Evolutionary conservation across 2,888 invertebrate species (phyloP).

Genomic region (Deladenus siricidicola): DNA sequence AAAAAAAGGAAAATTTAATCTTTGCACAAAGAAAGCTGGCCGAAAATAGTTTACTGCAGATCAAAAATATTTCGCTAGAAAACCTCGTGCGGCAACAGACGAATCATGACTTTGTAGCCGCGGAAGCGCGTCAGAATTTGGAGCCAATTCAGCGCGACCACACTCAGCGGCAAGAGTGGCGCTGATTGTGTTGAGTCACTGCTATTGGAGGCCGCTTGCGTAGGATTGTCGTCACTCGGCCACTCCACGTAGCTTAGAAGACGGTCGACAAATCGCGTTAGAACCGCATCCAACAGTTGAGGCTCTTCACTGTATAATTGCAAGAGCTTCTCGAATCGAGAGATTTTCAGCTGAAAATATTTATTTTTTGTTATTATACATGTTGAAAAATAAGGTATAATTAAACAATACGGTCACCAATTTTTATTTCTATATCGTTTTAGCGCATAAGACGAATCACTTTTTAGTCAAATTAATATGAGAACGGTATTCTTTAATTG

Average conservation of each 20-base stretch:
- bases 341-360: conserved; percentile 17
- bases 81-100: conserved; percentile 37
- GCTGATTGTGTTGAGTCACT: neutral
- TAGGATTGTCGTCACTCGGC: neutral
- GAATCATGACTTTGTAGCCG: conserved; percentile 33
- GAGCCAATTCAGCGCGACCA: conserved; percentile 13
- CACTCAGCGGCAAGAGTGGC: conserved; percentile 9
- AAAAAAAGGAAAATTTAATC: too few species aligned
- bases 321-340: conserved; percentile 25
- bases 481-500: too few species aligned
- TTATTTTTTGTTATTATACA: too few species aligned
- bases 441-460: too few species aligned
- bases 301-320: conserved; percentile 33
- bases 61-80: neutral
- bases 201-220: neutral
- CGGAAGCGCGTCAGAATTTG: conserved; percentile 20
- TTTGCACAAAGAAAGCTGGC: neutral
- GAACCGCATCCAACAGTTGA: conserved; percentile 38
- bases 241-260: conserved; percentile 28
- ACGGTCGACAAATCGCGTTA: conserved; percentile 31
- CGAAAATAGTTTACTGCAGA: neutral
- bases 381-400: too few species aligned
- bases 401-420: too few species aligned
- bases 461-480: too few species aligned
- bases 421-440: too few species aligned